phyloP scores from a whole-genome alignment of 2,113 vertebrate species.

The Daphoenositta chrysoptera region DNA sequence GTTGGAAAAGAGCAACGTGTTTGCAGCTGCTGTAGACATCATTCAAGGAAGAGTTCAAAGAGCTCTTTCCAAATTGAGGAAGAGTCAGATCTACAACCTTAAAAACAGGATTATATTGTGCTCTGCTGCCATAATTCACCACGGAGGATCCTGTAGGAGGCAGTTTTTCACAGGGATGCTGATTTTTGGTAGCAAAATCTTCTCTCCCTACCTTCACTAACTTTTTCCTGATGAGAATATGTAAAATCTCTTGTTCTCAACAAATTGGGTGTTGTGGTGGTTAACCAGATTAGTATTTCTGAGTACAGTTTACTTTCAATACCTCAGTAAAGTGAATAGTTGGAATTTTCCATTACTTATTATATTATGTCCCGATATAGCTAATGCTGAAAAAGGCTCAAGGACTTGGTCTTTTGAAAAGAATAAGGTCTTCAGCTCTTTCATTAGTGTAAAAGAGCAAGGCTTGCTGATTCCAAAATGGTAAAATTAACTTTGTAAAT shows the following conservation, averaged over 20 bases:
- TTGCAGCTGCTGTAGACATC: background rate
- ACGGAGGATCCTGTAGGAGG: background rate
- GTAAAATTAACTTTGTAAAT: background rate
- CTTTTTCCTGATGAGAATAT: background rate
- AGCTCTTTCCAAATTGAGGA: background rate
- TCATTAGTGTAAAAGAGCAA: background rate
- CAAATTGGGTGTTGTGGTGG: fast-evolving
- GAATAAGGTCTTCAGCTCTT: background rate
- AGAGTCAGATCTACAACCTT: background rate
- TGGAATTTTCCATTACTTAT: background rate
- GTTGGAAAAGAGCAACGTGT: background rate
- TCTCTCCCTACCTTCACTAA: background rate
- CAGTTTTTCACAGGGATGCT: background rate
- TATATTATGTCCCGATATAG: background rate
- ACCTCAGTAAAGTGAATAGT: background rate
- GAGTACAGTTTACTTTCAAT: background rate
- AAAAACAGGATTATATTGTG: background rate
- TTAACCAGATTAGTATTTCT: background rate
- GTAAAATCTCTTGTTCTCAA: background rate
- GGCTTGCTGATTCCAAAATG: background rate
- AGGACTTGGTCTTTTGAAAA: background rate
- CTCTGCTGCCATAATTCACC: background rate
- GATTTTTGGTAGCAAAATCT: background rate
- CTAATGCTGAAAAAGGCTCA: background rate
- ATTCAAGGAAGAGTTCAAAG: background rate